Evolutionary conservation across 2,113 vertebrate genomes (phyloP), one percentile per base, ranked within the genome.

Genomic region (Jacana jacana): DNA sequence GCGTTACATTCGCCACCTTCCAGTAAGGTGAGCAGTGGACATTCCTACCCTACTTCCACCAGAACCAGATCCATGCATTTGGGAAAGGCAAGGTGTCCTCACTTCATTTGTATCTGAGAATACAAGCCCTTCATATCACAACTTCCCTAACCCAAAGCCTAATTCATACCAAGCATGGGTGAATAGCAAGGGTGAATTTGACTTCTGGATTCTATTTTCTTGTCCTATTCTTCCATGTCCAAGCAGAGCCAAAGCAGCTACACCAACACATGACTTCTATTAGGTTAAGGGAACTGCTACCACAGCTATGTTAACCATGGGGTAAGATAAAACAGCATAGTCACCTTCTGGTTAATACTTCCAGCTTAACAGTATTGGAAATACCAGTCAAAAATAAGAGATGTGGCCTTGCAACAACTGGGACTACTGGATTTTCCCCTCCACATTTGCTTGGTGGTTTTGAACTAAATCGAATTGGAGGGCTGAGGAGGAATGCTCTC

Each of bases 11-110:
- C n/a, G n/a, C n/a, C n/a, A n/a, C n/a, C n/a, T n/a, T n/a, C n/a
- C n/a, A n/a, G n/a, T n/a, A n/a, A 0, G 8, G 12, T 1, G 2
- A 88, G 11, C 2, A 5, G 30, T 51, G 35, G 58, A 3, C 33
- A 44, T 9, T 9, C 4, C 30, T 35, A 10, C n/a, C 10, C 17
- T 42, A 11, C 31, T 30, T 46, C 16, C 11, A 30, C n/a, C 68
- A 48, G n/a, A 42, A 42, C 9, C 13, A 18, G 37, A 37, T 11
- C 58, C 39, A 10, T 0, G 0, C 0, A 0, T 13, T 55, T 33
- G 7, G 1, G 33, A 13, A 70, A 20, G n/a, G 11, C 19, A 30
- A 52, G 44, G 33, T 4, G 7, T 12, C 48, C 54, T 55, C n/a
- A 3, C 11, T 42, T 64, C 7, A 9, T 9, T 30, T 3, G 0